Evolutionary conservation across 2,113 vertebrate genomes (phyloP).

Genomic region (Lagenorhynchus albirostris): DNA sequence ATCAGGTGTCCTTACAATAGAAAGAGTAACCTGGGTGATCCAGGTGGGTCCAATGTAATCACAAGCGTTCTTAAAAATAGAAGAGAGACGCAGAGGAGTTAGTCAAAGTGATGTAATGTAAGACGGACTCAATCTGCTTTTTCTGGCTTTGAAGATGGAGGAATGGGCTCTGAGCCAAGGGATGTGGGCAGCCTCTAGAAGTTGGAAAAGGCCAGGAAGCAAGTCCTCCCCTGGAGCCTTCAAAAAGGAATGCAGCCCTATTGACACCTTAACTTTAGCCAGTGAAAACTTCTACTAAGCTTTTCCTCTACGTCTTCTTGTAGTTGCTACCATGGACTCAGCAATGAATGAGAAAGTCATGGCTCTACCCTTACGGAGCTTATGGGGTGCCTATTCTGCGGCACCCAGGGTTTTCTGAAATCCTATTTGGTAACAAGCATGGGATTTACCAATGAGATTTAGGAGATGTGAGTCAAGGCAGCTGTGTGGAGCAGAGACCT

Average conservation of each 20-base stretch:
- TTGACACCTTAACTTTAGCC: neutral
- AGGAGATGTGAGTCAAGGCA: neutral
- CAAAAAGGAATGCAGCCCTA: neutral
- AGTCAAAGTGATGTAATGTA: neutral
- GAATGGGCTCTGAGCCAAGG: neutral
- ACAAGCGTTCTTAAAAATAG: neutral
- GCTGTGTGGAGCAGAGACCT: neutral
- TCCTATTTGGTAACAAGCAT: neutral
- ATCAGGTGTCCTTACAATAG: neutral
- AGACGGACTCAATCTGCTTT: neutral
- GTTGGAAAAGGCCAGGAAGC: neutral
- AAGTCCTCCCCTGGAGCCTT: neutral
- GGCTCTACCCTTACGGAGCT: neutral
- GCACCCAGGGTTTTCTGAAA: neutral
- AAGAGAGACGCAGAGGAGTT: neutral
- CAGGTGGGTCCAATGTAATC: neutral
- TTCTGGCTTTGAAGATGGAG: neutral
- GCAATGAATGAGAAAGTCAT: neutral
- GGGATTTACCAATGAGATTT: neutral
- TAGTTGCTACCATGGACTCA: too few species aligned
- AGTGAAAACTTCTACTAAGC: neutral
- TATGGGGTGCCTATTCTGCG: neutral
- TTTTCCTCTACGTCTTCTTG: neutral
- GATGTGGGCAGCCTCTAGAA: neutral
- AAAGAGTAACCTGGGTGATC: neutral